Conservation (phyloP, 1,140 invertebrate genomes). For the Calosoma granatense region DNA sequence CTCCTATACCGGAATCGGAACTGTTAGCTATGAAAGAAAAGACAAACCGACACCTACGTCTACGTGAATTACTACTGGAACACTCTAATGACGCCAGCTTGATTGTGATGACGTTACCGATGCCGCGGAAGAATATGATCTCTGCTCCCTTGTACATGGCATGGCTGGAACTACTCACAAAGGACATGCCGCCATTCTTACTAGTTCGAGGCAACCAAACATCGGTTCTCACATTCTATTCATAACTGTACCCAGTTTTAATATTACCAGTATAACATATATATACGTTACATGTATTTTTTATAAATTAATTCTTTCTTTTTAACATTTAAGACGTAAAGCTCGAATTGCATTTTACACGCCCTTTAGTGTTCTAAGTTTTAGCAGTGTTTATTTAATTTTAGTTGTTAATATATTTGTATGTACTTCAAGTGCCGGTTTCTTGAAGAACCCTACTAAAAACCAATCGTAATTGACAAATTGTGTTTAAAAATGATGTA, state of each 20-base stretch:
- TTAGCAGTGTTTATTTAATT: not conserved
- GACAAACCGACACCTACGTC: slow-evolving; percentile 79
- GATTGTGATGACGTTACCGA: slow-evolving; percentile 89
- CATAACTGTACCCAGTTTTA: slow-evolving; percentile 43
- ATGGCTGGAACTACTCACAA: slow-evolving; percentile 86
- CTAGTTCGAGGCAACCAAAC: slow-evolving; percentile 91
- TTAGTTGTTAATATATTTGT: not conserved
- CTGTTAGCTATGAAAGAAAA: slow-evolving; percentile 77
- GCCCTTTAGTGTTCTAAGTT: too few relatives aligned
- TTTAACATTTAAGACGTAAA: not conserved
- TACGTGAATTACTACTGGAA: slow-evolving; percentile 77
- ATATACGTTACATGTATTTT: not conserved
- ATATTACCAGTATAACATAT: not conserved
- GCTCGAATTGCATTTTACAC: not conserved
- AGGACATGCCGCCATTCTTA: slow-evolving; percentile 80
- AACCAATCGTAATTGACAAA: not conserved
- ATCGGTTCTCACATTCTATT: slow-evolving; percentile 95
- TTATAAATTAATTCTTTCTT: not conserved
- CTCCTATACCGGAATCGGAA: slow-evolving; percentile 70
- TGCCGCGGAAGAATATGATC: slow-evolving; percentile 81
- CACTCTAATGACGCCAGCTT: slow-evolving; percentile 77
- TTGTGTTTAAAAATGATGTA: not conserved
- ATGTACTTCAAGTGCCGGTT: slow-evolving; percentile 1
- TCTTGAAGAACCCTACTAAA: not conserved
- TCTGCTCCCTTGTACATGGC: slow-evolving; percentile 86